Conservation (phyloP, 64 coral and sea anemone species). For the Porites australiensis region DNA sequence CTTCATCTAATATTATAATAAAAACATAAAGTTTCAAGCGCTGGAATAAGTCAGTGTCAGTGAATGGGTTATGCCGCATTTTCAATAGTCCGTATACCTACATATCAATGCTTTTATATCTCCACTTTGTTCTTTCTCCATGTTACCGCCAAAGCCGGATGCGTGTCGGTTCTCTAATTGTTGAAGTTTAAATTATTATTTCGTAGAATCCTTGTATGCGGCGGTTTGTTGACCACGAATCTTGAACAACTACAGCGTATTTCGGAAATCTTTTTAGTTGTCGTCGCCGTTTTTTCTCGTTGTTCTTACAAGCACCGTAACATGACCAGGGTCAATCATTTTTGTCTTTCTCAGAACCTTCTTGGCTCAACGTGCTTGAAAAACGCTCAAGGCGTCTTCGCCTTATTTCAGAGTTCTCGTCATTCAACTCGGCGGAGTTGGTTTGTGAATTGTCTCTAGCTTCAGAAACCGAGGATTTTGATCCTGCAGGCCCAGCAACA, state of each 20-base stretch:
- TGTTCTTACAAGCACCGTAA: neutral
- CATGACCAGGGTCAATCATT: neutral
- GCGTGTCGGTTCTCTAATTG: no score
- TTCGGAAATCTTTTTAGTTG: no score
- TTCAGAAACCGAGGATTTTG: neutral
- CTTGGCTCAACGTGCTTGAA: neutral
- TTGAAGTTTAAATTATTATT: no score
- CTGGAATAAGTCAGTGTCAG: no score
- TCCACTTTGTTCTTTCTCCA: no score
- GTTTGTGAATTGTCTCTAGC: constrained; percentile 38
- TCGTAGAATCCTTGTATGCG: neutral
- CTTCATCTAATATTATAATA: no score
- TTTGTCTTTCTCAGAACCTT: constrained; percentile 3
- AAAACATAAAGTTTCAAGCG: no score
- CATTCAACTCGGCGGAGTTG: neutral
- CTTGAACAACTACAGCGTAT: neutral
- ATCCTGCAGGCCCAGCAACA: neutral
- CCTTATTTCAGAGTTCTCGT: constrained; percentile 77
- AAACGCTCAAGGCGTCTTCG: constrained; percentile 66
- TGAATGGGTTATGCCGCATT: no score
- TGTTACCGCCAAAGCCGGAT: no score
- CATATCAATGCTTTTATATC: no score
- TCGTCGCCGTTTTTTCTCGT: neutral
- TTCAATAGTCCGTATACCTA: no score
- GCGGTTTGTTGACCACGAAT: neutral